These are phyloP conservation scores for Polyodon spathula DNA, from an alignment of 2,113 vertebrate genomes.

Conservation along the genomic window DNA sequence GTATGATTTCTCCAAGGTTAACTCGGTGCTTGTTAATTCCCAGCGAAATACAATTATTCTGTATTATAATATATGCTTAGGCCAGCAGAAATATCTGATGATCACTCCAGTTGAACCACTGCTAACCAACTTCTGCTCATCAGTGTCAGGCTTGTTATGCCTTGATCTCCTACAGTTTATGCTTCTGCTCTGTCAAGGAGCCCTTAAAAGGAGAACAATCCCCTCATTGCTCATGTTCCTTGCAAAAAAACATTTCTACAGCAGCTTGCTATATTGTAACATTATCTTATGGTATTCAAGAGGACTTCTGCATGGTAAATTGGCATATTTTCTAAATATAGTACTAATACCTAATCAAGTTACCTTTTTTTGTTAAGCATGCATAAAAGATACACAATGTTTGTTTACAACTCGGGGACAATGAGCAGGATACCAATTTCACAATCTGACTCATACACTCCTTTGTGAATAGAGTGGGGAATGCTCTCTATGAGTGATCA, in stretches of 20 bases:
- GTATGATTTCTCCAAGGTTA: neutral
- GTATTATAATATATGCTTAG: slow-evolving; percentile 41
- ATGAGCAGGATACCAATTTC: neutral
- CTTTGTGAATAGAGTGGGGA: neutral
- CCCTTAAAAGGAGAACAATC: no score
- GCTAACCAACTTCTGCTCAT: slow-evolving; percentile 23
- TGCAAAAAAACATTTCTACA: no score
- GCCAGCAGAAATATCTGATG: slow-evolving; percentile 38
- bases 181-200: no score
- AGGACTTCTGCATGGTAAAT: no score
- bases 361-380: no score
- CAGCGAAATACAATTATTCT: slow-evolving; percentile 39
- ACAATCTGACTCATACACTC: neutral
- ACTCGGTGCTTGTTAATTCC: slow-evolving; percentile 16
- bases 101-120: slow-evolving; percentile 36
- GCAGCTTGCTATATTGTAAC: no score
- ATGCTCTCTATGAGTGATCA: neutral
- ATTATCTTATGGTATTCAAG: no score
- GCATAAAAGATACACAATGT: slow-evolving; percentile 2
- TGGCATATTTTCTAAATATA: no score
- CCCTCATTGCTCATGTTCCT: no score
- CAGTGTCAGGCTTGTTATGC: slow-evolving; percentile 18
- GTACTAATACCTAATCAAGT: no score
- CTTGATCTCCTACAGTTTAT: slow-evolving; percentile 19
- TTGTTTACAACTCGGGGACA: neutral